A percentile compares a stretch with the other conserved stretches of the same genome.
phyloP scores from a whole-genome alignment of 1,140 invertebrate species.

The Drosophila lowei region DNA sequence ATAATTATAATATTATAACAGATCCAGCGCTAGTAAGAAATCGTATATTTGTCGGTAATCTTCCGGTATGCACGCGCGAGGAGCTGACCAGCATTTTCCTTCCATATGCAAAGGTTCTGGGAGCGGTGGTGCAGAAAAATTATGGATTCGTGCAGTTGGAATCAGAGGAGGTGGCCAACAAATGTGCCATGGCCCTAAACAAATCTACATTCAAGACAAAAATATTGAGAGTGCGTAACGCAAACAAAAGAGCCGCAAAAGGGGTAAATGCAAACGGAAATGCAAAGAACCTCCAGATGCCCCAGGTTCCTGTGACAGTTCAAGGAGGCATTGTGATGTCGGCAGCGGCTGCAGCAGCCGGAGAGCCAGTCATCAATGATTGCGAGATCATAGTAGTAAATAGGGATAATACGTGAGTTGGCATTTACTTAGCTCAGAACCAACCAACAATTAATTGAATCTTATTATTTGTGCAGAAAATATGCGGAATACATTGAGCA shows the following conservation, averaged over 20 bases:
- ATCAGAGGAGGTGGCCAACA: constrained; percentile 88
- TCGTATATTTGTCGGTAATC: constrained; percentile 90
- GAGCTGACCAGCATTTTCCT: constrained; percentile 90
- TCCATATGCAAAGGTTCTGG: constrained; percentile 89
- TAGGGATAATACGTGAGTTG: constrained; percentile 89
- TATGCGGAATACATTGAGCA: constrained; percentile 95
- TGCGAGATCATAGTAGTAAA: constrained; percentile 94
- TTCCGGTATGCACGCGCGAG: constrained; percentile 86
- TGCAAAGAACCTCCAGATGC: constrained; percentile 5
- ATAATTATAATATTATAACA: constrained; percentile 64
- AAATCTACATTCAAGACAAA: constrained; percentile 88
- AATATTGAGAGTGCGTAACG: constrained; percentile 85
- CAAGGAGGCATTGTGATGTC: constrained; percentile 61
- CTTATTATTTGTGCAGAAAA: constrained; percentile 84
- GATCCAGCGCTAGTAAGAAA: constrained; percentile 88
- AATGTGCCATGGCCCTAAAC: constrained; percentile 88
- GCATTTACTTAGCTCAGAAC: background rate
- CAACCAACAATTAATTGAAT: background rate
- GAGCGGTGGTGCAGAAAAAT: constrained; percentile 88
- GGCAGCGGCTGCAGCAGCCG: constrained; percentile 83
- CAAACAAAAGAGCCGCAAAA: constrained; percentile 77
- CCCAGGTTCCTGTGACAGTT: constrained; percentile 33
- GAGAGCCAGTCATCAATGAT: constrained; percentile 86
- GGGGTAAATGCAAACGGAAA: constrained; percentile 46
- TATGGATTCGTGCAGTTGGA: constrained; percentile 95